Evolutionary conservation across 2,888 invertebrate species (phyloP), one percentile per base, ranked within the genome.

Genomic region (Erebia epiphron): DNA sequence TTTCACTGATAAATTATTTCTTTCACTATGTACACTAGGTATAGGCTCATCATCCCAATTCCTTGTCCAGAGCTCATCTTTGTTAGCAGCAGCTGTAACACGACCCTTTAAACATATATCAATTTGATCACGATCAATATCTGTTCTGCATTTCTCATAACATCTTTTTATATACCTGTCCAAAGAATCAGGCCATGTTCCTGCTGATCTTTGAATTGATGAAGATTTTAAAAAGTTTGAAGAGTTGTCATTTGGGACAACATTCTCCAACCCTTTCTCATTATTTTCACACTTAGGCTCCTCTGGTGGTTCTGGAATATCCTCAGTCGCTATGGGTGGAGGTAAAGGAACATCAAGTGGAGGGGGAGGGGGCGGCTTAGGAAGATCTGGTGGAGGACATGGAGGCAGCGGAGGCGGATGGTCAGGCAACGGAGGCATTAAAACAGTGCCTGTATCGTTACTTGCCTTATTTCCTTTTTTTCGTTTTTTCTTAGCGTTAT

Each of bases 41-140:
- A 99, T 94, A 46, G 98, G 97, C 86, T 99, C 99, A 75, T 95
- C 96, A 79, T 97, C 96, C 99, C 99, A 99, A 92, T 99, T 98
- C 83, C 98, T 97, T 1, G 96, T 96, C 95, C 97, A 97, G 60
- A 98, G 94, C 77, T 97, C 97, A 75, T 98, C 98, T 80, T 97
- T 96, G 83, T 97, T 97, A 62, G 98, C 97, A 16, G 98, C 97
- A 70, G 97, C 96, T 67, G 98, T 98, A 75, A 99, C 97, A 91
- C 98, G 97, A 54, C 98, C 98, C 89, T 98, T 98, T 70, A 99
- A 94, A 81, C 98, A 97, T 76, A 98, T 97, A 86, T 99, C 98
- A 72, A 99, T 98, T 90, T 98, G 97, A 92, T 99, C 98, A 86
- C 98, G 97, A 86, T 99, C 98, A 78, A 97, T 95, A 73, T 95